A percentile compares a stretch with the other conserved stretches of the same genome.
phyloP scores from a whole-genome alignment of 2,113 vertebrate species.

The Melanotaenia duboulayi region DNA sequence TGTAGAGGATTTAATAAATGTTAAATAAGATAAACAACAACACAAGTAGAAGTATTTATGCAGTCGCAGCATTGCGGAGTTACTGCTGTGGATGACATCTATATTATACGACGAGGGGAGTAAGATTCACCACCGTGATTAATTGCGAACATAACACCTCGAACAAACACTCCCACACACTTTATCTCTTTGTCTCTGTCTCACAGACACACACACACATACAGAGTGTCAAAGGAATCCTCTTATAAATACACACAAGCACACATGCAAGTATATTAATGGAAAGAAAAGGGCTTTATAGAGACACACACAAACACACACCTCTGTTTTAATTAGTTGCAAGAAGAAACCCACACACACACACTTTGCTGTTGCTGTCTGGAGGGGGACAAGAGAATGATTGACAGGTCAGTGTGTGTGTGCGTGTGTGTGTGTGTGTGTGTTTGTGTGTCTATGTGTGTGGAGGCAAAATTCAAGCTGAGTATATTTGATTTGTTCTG shows the following conservation, averaged over 20 bases:
- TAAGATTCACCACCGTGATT: conserved; percentile 56
- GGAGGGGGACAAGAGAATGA: conserved; percentile 47
- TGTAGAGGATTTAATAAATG: conserved; percentile 20
- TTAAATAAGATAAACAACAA: conserved; percentile 40
- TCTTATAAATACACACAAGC: conserved; percentile 34
- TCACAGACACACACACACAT: conserved; percentile 1
- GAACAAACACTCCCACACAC: conserved; percentile 30
- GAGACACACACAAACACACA: conserved; percentile 41
- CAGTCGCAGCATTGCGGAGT: conserved; percentile 25
- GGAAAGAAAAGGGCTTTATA: conserved; percentile 49
- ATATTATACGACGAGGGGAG: conserved; percentile 50
- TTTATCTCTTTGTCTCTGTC: background rate
- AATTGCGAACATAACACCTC: conserved; percentile 56
- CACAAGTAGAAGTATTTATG: conserved; percentile 4
- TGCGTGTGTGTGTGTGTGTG: background rate
- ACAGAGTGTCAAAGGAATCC: conserved; percentile 1
- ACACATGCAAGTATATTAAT: conserved; percentile 36
- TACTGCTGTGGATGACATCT: conserved; percentile 57
- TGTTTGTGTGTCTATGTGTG: conserved; percentile 27
- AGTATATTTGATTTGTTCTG: conserved; percentile 64
- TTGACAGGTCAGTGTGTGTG: conserved; percentile 35
- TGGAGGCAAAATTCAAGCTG: conserved; percentile 57
- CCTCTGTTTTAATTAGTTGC: conserved; percentile 60
- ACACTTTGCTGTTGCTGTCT: background rate
- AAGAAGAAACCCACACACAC: conserved; percentile 10